These are phyloP conservation scores for Etheostoma nigrum DNA, from an alignment of 2,797 vertebrate genomes.

Conservation along the genomic window DNA sequence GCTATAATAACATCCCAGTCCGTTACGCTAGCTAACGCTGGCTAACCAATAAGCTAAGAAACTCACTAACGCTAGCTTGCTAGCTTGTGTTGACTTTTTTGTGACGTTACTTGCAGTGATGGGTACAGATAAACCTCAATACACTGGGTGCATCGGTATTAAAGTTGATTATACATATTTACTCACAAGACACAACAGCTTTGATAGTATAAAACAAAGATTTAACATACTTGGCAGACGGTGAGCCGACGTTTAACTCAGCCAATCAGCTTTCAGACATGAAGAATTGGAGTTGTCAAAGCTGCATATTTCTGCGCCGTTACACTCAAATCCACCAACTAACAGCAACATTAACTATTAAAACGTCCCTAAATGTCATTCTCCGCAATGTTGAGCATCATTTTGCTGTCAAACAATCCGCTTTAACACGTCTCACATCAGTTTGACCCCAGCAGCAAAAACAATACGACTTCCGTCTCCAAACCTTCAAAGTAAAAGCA, in stretches of 20 bases:
- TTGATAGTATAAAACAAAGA: conserved; percentile 65
- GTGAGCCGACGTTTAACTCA: conserved; percentile 60
- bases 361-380: conserved; percentile 3
- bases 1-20: neutral
- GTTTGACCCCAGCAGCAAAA: conserved; percentile 56
- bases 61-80: conserved; percentile 49
- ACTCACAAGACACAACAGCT: conserved; percentile 17
- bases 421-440: conserved; percentile 49
- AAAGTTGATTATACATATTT: neutral
- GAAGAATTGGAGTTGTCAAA: conserved; percentile 62
- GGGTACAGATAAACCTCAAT: fast-evolving
- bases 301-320: conserved; percentile 32
- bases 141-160: fast-evolving
- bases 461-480: conserved; percentile 46
- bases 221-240: conserved; percentile 67
- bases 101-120: neutral
- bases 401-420: conserved; percentile 22
- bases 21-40: conserved; percentile 47
- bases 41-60: conserved; percentile 67
- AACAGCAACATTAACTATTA: neutral
- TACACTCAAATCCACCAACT: neutral
- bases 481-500: conserved; percentile 56
- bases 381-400: neutral
- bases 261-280: conserved; percentile 68
- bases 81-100: conserved; percentile 37